phyloP scores from a whole-genome alignment of 2,888 invertebrate genomes.

The Isotomurus palustris region DNA sequence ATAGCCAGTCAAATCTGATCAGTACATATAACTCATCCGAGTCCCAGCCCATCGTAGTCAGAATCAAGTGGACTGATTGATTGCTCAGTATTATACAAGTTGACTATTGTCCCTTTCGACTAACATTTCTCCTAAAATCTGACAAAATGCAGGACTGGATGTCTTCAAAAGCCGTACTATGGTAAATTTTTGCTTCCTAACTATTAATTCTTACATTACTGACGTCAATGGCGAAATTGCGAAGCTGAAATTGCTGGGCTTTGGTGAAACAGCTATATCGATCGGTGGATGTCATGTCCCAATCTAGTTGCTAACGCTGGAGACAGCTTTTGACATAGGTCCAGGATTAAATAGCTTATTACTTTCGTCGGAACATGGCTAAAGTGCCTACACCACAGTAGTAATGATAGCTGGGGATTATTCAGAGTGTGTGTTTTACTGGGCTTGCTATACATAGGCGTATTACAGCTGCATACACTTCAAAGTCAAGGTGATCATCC shows the following conservation, averaged over 20 bases:
- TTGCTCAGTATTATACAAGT: neutral
- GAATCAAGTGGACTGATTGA: neutral
- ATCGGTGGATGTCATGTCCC: neutral
- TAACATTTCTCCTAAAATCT: too few species aligned
- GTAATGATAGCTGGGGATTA: too few species aligned
- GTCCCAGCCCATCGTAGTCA: too few species aligned
- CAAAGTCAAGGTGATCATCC: neutral
- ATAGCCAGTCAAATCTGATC: too few species aligned
- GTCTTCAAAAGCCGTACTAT: slow-evolving; percentile 39
- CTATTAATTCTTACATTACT: neutral
- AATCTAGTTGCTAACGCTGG: neutral
- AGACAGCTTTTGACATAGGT: too few species aligned
- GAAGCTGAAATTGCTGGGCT: neutral
- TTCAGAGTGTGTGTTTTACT: too few species aligned
- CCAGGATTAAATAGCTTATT: neutral
- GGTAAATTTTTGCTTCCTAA: slow-evolving; percentile 21
- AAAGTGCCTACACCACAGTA: too few species aligned
- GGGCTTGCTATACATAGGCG: too few species aligned
- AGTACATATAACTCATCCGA: too few species aligned
- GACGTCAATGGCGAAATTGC: neutral
- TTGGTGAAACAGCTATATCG: neutral
- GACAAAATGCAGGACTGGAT: slow-evolving; percentile 39
- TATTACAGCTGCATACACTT: too few species aligned
- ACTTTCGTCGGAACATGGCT: too few species aligned
- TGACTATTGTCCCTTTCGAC: neutral